phyloP scores from a whole-genome alignment of 2,797 vertebrate species.

The Sebastes jordani region DNA sequence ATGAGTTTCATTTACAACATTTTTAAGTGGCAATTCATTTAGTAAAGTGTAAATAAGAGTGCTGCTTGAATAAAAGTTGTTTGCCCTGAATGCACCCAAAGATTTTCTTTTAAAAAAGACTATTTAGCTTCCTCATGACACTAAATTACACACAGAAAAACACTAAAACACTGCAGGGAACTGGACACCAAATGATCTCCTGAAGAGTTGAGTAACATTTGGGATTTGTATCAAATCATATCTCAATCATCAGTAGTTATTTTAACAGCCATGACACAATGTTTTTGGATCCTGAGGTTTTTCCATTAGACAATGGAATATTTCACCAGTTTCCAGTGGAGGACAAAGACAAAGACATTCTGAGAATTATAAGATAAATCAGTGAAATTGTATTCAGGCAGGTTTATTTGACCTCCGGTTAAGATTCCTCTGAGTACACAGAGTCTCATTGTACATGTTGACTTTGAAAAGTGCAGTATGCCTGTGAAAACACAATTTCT shows the following conservation, averaged over 20 bases:
- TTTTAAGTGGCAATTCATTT: not conserved
- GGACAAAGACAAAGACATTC: not conserved
- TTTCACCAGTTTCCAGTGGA: not conserved
- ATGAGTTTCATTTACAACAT: not conserved
- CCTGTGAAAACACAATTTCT: slow-evolving; percentile 19
- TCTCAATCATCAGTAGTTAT: not conserved
- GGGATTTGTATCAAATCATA: not conserved
- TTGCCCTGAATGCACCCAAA: not conserved
- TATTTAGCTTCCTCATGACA: not conserved
- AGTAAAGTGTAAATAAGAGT: not conserved
- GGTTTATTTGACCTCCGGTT: not conserved
- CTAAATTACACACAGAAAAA: not conserved
- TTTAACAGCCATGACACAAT: not conserved
- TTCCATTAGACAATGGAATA: not conserved
- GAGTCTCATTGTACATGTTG: not conserved
- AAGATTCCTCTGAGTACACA: not conserved
- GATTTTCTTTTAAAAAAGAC: not conserved
- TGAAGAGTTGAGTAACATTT: not conserved
- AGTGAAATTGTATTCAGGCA: slow-evolving; percentile 1
- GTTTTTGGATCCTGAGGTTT: not conserved
- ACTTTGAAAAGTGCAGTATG: not conserved
- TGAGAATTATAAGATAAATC: not conserved
- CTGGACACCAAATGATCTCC: not conserved
- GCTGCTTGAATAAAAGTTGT: not conserved
- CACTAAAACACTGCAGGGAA: not conserved